These are phyloP conservation scores for Sturnus vulgaris DNA, from an alignment of 2,113 vertebrate genomes.

Conservation along the genomic window DNA sequence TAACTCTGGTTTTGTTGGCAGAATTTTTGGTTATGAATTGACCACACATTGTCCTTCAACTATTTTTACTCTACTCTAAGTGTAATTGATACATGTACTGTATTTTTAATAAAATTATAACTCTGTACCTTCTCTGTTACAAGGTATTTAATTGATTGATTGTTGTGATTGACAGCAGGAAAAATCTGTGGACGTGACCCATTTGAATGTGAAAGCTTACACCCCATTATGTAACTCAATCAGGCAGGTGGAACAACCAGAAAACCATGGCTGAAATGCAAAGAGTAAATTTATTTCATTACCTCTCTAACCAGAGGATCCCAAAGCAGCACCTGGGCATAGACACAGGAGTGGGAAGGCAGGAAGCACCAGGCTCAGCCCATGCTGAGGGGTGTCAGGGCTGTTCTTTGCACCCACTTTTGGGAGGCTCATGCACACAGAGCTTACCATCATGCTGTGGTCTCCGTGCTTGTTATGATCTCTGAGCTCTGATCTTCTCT, in stretches of 20 bases:
- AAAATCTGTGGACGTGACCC: not conserved
- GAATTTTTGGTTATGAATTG: not conserved
- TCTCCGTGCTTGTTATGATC: not conserved
- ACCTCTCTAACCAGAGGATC: accelerated
- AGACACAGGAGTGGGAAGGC: accelerated
- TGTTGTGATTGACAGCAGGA: not conserved
- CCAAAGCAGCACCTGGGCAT: no score
- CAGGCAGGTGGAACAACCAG: not conserved
- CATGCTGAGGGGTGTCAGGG: no score
- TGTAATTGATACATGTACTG: not conserved
- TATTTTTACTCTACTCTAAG: not conserved
- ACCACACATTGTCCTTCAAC: not conserved
- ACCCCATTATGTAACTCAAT: not conserved
- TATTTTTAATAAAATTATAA: not conserved
- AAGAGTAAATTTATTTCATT: not conserved
- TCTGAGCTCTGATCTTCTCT: not conserved
- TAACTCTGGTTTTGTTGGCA: not conserved
- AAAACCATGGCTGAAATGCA: not conserved
- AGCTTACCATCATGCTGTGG: not conserved
- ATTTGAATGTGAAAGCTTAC: not conserved
- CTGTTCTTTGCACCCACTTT: not conserved
- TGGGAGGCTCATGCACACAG: accelerated
- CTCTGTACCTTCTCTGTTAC: not conserved
- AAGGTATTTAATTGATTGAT: not conserved
- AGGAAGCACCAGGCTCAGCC: not conserved